Percentiles rank a stretch among this genome's conserved stretches.
phyloP scores from a whole-genome alignment of 2,888 invertebrate genomes.

The Cordylochernes scorpioides region DNA sequence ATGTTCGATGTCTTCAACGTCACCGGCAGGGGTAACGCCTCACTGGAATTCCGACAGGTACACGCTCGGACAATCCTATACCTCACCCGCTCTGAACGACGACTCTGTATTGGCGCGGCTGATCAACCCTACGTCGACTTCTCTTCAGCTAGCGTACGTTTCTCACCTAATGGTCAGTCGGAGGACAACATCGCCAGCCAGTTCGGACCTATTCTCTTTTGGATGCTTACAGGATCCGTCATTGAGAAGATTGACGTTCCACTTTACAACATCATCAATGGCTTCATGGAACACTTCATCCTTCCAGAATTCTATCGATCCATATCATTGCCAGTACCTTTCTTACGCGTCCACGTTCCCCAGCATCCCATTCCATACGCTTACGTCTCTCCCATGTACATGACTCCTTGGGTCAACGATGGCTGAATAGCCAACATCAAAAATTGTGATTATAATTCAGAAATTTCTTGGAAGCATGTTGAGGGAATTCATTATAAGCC shows the following conservation, averaged over 20 bases:
- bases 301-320: conserved; percentile 3
- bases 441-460: no score
- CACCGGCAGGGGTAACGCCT: conserved; percentile 12
- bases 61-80: conserved; percentile 15
- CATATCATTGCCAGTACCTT: conserved; percentile 5
- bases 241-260: conserved; percentile 13
- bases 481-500: no score
- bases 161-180: conserved; percentile 7
- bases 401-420: no score
- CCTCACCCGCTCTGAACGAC: conserved; percentile 13
- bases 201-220: conserved; percentile 14
- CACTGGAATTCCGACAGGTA: conserved; percentile 14
- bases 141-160: conserved; percentile 11
- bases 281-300: conserved; percentile 10
- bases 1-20: conserved; percentile 14
- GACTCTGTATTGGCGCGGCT: conserved; percentile 11
- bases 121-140: conserved; percentile 16
- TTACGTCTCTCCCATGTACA: conserved; percentile 7
- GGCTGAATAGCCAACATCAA: no score
- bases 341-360: conserved; percentile 9
- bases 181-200: conserved; percentile 10
- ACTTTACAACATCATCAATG: conserved; percentile 11
- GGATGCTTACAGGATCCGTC: conserved; percentile 14
- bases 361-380: conserved; percentile 10
- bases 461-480: no score